Percentiles rank a stretch among this genome's conserved stretches.
Conservation (phyloP, 2,797 vertebrate genomes). For the Melopsittacus undulatus region DNA sequence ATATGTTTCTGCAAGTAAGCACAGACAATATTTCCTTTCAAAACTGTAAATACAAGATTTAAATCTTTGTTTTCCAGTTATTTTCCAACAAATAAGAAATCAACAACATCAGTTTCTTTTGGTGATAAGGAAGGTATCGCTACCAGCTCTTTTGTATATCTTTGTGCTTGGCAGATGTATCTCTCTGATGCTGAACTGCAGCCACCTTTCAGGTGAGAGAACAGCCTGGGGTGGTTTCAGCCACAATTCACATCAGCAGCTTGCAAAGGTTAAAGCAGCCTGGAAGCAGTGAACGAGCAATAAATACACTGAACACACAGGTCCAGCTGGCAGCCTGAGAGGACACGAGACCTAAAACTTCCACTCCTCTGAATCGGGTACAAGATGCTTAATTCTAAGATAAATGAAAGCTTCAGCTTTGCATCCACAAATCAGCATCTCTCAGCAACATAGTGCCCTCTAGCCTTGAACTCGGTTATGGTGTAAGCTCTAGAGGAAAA, state of each 20-base stretch:
- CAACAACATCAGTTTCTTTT: neutral
- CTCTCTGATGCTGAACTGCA: neutral
- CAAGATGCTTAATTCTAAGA: neutral
- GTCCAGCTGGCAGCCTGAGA: neutral
- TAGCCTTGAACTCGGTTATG: constrained; percentile 9
- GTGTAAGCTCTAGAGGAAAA: neutral
- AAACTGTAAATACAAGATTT: neutral
- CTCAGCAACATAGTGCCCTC: constrained; percentile 60
- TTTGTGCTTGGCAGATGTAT: neutral
- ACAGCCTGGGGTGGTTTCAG: neutral
- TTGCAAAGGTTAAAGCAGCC: neutral
- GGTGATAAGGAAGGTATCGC: accelerated
- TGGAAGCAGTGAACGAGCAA: neutral
- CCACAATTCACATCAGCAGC: neutral
- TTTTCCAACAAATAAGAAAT: neutral
- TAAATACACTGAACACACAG: accelerated
- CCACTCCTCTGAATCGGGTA: neutral
- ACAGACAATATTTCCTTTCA: neutral
- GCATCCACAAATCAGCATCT: neutral
- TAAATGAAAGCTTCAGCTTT: neutral
- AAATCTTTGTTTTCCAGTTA: neutral
- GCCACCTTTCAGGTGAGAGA: neutral
- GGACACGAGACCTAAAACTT: neutral
- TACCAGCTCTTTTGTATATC: neutral
- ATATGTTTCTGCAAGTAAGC: neutral